Evolutionary conservation across 1,140 invertebrate species (phyloP), one percentile per base, ranked within the genome.

Genomic region (Akabosia matsudoensis): DNA sequence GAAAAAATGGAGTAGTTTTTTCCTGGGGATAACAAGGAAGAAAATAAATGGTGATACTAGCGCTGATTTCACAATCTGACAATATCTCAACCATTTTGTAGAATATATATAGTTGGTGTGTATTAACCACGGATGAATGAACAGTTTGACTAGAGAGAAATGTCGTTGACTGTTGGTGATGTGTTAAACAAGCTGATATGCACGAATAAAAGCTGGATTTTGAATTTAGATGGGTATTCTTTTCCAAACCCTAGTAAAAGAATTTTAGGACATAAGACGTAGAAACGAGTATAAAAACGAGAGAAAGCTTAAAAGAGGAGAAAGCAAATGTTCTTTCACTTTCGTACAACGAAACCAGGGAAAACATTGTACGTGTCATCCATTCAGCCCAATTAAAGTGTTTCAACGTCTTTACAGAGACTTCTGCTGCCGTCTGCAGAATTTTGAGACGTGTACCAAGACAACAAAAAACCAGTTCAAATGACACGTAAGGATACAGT

Each of bases 111-210:
- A n/a, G 61, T 30, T 67, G 28, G 61, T 67, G 31, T 67, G 61
- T 30, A 67, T 67, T 67, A n/a, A n/a, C n/a, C 61, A 67, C 61
- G 61, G 61, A 67, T 67, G 61, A 67, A 67, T 67, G 28, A 24
- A 67, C 61, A 67, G 26, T 7, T 7, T 30, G 28, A n/a, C 24
- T 67, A 67, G 10, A 67, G 28, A 13, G 61, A 67, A 30, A 67
- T 67, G 61, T 30, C 13, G 61, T 24, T 7, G 37, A 7, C 14
- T 67, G 61, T 30, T 67, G 28, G 26, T 67, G 61, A 67, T 67
- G 61, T 67, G 61, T 31, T 67, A 67, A 67, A 67, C 61, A 30
- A 67, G 26, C 24, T n/a, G n/a, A n/a, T n/a, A n/a, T n/a, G n/a
- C n/a, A n/a, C n/a, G n/a, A 67, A 30, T 67, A 30, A 67, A 67